Evolutionary conservation across 2,888 invertebrate genomes (phyloP), one percentile per base, ranked within the genome.

Genomic region (Luffia ferchaultella): DNA sequence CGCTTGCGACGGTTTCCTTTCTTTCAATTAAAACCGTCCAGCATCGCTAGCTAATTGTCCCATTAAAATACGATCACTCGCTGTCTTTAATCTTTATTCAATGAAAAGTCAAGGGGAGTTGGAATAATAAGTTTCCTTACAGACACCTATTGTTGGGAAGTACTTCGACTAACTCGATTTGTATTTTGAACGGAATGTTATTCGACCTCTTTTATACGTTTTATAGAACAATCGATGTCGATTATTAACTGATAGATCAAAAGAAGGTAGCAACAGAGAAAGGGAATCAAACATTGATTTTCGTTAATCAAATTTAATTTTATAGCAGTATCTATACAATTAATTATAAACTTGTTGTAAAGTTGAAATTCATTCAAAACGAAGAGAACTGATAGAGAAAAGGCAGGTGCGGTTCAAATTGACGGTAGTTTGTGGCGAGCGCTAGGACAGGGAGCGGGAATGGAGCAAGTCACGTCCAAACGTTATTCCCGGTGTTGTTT

Each of bases 401-500:
- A 30, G 30, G 30, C 30, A 30, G 30, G 30, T 30, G 30, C 30
- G 30, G 30, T 30, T 30, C 12, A 30, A n/a, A 30, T 30, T 30
- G 12, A 30, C 30, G 30, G 30, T 12, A 12, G 56, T 58, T 58
- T 56, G 55, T 55, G 55, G 53, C 55, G 56, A 49, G 54, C 58
- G 55, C 56, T 59, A 12, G 5, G 30, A 12, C 30, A 12, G 30
- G 5, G 5, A 12, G 30, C 30, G 60, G 54, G 58, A 58, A 62
- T 57, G 55, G 58, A 62, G 60, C 61, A 61, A 66, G 64, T 62
- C 62, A 55, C 59, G 59, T 63, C 59, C 58, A 65, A 72, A 73
- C 63, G 30, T 72, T 63, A 63, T 61, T 54, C 60, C 62, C 54
- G 58, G 42, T 16, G 5, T 74, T 78, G 78, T 79, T 79, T 76